A percentile compares a stretch with the other conserved stretches of the same genome.
phyloP scores from a whole-genome alignment of 2,797 vertebrate genomes.

The Eidolon dupreanum region DNA sequence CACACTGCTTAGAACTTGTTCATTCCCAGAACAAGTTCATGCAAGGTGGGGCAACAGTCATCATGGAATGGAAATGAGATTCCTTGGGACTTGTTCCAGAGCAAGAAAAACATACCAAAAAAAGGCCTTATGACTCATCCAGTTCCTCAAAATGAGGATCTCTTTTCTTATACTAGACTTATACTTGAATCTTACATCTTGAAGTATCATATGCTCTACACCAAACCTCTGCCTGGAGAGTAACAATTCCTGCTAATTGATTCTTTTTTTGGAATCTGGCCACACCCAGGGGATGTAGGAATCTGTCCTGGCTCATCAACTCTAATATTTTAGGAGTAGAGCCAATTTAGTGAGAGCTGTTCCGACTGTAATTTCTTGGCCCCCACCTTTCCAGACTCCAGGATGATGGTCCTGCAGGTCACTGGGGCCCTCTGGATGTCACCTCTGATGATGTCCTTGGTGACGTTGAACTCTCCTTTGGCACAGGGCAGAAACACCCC shows the following conservation, averaged over 20 bases:
- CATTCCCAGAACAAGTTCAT: not conserved
- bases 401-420: not conserved
- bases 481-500: not conserved
- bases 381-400: not conserved
- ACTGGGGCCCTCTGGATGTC: not conserved
- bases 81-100: not conserved
- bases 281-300: not conserved
- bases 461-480: not conserved
- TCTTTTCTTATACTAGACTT: not conserved
- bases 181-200: not conserved
- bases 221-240: not conserved
- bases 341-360: not conserved
- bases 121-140: not conserved
- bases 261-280: not conserved
- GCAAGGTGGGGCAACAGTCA: too few species aligned
- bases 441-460: not conserved
- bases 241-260: not conserved
- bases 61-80: rapidly evolving
- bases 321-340: not conserved
- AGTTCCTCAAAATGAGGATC: not conserved
- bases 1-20: not conserved
- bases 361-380: not conserved
- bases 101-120: not conserved
- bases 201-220: not conserved
- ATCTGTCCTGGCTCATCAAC: not conserved